These are phyloP conservation scores for Distichodus sexfasciatus DNA, from an alignment of 2,797 vertebrate genomes.

Conservation along the genomic window DNA sequence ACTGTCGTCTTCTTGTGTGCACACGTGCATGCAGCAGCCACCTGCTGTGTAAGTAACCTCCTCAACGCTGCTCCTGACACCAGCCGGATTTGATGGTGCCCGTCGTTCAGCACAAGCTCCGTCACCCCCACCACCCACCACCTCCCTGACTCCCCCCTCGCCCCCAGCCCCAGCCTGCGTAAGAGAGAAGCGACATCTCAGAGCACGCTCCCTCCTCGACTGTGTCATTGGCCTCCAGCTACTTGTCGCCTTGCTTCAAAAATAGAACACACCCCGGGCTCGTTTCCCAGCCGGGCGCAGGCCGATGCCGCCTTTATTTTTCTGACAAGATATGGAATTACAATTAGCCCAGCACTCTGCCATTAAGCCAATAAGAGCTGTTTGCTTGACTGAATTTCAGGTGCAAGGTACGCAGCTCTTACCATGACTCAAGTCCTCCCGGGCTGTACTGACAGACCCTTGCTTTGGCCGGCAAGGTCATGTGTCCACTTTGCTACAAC, in stretches of 20 bases:
- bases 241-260: slow-evolving; percentile 57
- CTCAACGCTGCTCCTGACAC: slow-evolving; percentile 63
- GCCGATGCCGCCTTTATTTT: slow-evolving; percentile 12
- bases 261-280: slow-evolving; percentile 68
- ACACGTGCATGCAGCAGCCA: slow-evolving; percentile 28
- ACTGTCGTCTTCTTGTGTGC: slow-evolving; percentile 3
- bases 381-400: neutral
- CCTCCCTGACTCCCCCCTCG: neutral
- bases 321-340: slow-evolving; percentile 15
- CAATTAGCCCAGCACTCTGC: neutral
- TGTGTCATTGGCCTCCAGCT: slow-evolving; percentile 71
- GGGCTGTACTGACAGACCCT: neutral
- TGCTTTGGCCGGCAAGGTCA: neutral
- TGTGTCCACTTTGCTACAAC: neutral
- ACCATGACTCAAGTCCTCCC: neutral
- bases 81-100: slow-evolving; percentile 59
- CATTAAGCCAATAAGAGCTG: neutral
- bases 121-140: neutral
- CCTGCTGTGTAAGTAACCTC: slow-evolving; percentile 71
- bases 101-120: slow-evolving; percentile 63
- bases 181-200: too few relatives aligned
- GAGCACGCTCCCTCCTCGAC: slow-evolving; percentile 66
- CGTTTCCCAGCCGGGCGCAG: slow-evolving; percentile 28
- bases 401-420: too few relatives aligned
- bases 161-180: neutral